These are phyloP conservation scores for Branchinecta sandiegonensis DNA, from an alignment of 2,888 invertebrate species.

Conservation along the genomic window DNA sequence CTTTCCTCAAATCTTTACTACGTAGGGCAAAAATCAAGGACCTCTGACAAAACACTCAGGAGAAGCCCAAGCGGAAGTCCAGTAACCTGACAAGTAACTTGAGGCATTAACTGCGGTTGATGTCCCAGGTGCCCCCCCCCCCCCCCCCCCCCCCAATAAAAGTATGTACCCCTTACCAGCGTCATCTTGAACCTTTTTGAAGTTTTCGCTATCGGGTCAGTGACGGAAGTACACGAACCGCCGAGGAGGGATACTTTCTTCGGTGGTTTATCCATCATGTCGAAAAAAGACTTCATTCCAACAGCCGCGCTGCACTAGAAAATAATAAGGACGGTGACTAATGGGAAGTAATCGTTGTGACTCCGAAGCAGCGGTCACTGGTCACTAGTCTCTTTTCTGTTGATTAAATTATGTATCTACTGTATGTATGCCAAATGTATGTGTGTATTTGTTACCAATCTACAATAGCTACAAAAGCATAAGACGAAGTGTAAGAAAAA, in stretches of 20 bases:
- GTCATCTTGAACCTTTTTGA: constrained; percentile 94
- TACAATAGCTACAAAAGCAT: too few relatives aligned
- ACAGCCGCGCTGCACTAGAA: constrained; percentile 82
- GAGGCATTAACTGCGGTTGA: neutral
- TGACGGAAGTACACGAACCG: constrained; percentile 89
- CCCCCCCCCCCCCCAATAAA: neutral
- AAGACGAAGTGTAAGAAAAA: too few relatives aligned
- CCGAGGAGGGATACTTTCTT: constrained; percentile 88
- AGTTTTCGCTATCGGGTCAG: constrained; percentile 91
- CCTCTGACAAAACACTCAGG: too few relatives aligned
- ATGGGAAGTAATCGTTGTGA: neutral
- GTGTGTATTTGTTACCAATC: too few relatives aligned
- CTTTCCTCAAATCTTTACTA: too few relatives aligned
- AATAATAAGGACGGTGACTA: constrained; percentile 23
- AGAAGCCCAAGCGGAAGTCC: too few relatives aligned
- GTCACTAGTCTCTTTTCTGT: too few relatives aligned
- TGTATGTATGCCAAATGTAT: too few relatives aligned
- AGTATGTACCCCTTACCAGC: constrained; percentile 46
- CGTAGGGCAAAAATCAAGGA: too few relatives aligned
- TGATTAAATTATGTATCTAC: too few relatives aligned
- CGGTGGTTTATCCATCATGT: constrained; percentile 64
- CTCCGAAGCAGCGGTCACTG: neutral
- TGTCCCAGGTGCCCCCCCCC: neutral
- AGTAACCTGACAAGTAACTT: neutral
- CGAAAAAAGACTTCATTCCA: constrained; percentile 86